Evolutionary conservation across 2,888 invertebrate genomes (phyloP), one percentile per base, ranked within the genome.

Genomic region (Megalurothrips usitatus): DNA sequence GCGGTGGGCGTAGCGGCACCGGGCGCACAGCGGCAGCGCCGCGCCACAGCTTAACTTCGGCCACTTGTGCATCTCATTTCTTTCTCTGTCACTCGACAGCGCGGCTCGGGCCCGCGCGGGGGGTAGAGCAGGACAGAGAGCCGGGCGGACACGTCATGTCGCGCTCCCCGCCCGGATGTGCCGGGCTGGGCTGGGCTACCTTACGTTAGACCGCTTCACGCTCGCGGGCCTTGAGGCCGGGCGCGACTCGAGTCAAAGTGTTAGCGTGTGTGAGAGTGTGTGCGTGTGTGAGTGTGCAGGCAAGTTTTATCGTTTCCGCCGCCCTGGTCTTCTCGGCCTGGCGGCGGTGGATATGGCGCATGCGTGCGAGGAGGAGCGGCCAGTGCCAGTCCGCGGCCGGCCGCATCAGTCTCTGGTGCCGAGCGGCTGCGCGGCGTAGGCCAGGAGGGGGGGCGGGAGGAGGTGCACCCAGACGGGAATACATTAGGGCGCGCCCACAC

Each of bases 291-390:
- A 12, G 23, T 23, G 26, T 23, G n/a, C 23, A 26, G 26, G 68
- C 26, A 26, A 75, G 68, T n/a, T 75, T 75, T 75, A 75, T 75
- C 26, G 68, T 75, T 75, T 75, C 68, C 68, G 68, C 26, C 26
- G 68, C 11, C 26, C 0, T 17, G 58, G 58, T 19, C 58, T n/a
- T 19, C 58, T n/a, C 14, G n/a, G 11, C n/a, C 58, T 58, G 58
- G 58, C n/a, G n/a, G 14, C 58, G 58, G 58, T 14, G n/a, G 14
- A 11, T n/a, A n/a, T 58, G 58, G 19, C n/a, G 58, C 58, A 14
- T 58, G 19, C 14, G 58, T 1, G 52, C 12, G 52, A 52, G 52
- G 8, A 52, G 52, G 2, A 12, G 14, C 52, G 14, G 12, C 52
- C 9, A n/a, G 14, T 52, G 17, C 68, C 68, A 4, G 3, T n/a